Evolutionary conservation across 1,140 invertebrate species (phyloP).

Genomic region (Luehdorfia chinensis): DNA sequence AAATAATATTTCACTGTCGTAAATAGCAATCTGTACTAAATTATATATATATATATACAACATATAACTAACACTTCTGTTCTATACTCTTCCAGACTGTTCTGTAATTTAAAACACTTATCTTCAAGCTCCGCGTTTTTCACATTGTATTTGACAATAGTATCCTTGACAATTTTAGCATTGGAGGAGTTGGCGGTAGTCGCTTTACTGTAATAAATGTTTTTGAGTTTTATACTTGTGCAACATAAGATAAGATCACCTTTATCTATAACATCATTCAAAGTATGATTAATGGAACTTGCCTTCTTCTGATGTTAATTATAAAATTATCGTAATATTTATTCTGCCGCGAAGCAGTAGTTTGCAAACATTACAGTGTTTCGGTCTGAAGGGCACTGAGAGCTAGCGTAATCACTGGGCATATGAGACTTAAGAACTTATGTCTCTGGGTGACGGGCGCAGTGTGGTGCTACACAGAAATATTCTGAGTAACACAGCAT

Average conservation of each 20-base stretch:
- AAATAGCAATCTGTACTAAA: conserved; percentile 7
- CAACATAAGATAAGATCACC: conserved; percentile 25
- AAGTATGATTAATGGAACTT: conserved; percentile 35
- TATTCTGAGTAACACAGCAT: no score
- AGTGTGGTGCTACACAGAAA: no score
- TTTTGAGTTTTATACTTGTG: conserved; percentile 1
- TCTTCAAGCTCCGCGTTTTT: conserved; percentile 67
- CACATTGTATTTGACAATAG: conserved; percentile 48
- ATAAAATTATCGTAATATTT: no score
- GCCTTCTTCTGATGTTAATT: no score
- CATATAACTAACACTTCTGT: conserved; percentile 63
- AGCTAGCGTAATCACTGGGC: no score
- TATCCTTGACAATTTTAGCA: conserved; percentile 42
- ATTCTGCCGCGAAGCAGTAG: no score
- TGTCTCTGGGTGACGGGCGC: no score
- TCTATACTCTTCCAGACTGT: conserved; percentile 53
- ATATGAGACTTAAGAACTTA: no score
- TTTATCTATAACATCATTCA: conserved; percentile 27
- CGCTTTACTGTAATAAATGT: conserved; percentile 46
- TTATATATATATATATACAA: conserved; percentile 1
- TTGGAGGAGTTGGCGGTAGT: conserved; percentile 28
- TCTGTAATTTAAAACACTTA: conserved; percentile 64
- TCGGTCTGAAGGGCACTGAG: no score
- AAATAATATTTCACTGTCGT: no score
- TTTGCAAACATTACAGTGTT: no score